Evolutionary conservation across 1,140 invertebrate genomes (phyloP).

Genomic region (Cataglyphis hispanica): DNA sequence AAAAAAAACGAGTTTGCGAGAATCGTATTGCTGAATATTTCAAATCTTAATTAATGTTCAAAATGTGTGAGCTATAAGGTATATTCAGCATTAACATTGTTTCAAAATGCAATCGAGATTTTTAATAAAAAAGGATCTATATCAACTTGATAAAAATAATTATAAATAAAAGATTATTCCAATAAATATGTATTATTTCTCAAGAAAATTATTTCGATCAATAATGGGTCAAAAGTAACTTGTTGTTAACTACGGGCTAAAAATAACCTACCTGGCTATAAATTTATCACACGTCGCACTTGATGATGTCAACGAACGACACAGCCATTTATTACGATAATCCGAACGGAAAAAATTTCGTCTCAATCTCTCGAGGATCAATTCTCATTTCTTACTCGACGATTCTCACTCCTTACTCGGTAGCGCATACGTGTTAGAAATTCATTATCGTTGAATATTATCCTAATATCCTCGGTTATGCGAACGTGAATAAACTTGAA

Average conservation of each 20-base stretch:
- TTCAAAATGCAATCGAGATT: constrained; percentile 1
- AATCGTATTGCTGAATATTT: constrained; percentile 6
- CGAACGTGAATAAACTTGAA: constrained; percentile 19
- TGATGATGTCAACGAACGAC: constrained; percentile 17
- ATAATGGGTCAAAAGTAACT: background rate
- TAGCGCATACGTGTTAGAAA: constrained; percentile 7
- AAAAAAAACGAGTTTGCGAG: constrained; percentile 11
- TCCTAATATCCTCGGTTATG: constrained; percentile 18
- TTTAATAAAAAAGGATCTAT: constrained; percentile 7
- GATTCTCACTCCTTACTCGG: no score
- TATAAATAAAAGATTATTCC: background rate
- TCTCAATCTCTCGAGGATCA: background rate
- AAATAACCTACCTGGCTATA: background rate
- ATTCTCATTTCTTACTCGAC: background rate
- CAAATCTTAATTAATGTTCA: background rate
- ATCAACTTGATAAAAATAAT: background rate
- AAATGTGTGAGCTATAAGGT: background rate
- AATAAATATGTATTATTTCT: background rate
- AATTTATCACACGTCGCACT: constrained; percentile 43
- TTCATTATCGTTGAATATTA: constrained; percentile 19
- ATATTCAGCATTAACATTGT: background rate
- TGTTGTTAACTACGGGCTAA: constrained; percentile 9
- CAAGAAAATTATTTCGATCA: background rate
- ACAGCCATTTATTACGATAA: constrained; percentile 39
- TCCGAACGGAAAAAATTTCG: constrained; percentile 1